A percentile compares a stretch with the other conserved stretches of the same genome.
Conservation (phyloP, 2,888 invertebrate genomes). For the Agonopterix subpropinquella region DNA sequence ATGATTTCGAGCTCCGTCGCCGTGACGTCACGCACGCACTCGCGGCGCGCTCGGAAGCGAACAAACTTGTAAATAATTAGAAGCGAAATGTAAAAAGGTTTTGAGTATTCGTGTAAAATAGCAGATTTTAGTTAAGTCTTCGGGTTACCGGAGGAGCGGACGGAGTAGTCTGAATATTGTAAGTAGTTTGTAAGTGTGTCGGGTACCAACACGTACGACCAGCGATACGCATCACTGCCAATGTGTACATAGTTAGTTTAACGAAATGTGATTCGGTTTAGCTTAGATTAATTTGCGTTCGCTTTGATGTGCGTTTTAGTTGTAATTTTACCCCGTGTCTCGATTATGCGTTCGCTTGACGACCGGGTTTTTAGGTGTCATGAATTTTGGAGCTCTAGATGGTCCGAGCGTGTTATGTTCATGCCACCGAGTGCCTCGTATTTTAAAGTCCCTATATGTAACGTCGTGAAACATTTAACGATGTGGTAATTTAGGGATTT, state of each 20-base stretch:
- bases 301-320: constrained; percentile 23
- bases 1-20: constrained; percentile 5
- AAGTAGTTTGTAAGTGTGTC: constrained; percentile 22
- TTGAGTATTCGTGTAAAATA: constrained; percentile 24
- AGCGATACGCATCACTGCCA: constrained; percentile 68
- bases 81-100: constrained; percentile 39
- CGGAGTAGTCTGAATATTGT: constrained; percentile 46
- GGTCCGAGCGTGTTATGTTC: background rate
- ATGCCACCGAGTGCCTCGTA: constrained; percentile 52
- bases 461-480: no score
- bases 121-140: constrained; percentile 31
- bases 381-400: background rate
- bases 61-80: constrained; percentile 58
- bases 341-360: constrained; percentile 32
- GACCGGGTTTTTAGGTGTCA: background rate
- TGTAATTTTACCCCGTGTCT: constrained; percentile 24
- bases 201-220: constrained; percentile 42
- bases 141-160: constrained; percentile 10
- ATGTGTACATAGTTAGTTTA: constrained; percentile 55
- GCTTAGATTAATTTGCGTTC: constrained; percentile 40
- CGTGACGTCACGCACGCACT: constrained; percentile 14
- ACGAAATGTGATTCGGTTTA: constrained; percentile 21
- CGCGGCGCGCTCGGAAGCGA: constrained; percentile 24
- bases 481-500: background rate
- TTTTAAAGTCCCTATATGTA: constrained; percentile 12